phyloP scores from a whole-genome alignment of 2,797 vertebrate genomes.

The Pelochelys cantorii region DNA sequence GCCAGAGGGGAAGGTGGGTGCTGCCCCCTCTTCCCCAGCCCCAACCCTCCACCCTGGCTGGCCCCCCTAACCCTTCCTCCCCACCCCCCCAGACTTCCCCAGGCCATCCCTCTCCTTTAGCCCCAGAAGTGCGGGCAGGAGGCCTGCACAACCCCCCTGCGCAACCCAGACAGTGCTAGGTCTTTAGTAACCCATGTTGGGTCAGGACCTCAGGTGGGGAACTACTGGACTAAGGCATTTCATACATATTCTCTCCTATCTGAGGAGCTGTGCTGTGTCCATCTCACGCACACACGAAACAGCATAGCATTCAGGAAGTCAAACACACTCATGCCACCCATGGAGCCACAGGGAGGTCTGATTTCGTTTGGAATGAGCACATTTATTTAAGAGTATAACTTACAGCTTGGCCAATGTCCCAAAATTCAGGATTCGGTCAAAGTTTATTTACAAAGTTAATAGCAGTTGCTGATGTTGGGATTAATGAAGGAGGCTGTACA shows the following conservation, averaged over 20 bases:
- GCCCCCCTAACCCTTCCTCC: too few relatives aligned
- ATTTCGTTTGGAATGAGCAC: neutral
- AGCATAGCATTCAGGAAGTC: neutral
- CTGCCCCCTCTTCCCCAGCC: too few relatives aligned
- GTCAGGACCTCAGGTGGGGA: neutral
- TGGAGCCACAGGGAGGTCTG: neutral
- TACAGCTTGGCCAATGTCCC: neutral
- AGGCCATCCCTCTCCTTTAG: too few relatives aligned
- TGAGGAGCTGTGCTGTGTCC: too few relatives aligned
- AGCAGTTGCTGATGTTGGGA: neutral
- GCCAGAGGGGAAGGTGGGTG: too few relatives aligned
- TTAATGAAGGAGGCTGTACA: neutral
- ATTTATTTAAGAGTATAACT: constrained; percentile 12
- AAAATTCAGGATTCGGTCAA: neutral
- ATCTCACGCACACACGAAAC: neutral
- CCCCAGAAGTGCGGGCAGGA: too few relatives aligned
- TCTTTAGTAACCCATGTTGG: neutral
- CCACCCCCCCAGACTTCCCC: too few relatives aligned
- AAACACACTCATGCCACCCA: neutral
- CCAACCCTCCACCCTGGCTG: too few relatives aligned
- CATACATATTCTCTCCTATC: neutral
- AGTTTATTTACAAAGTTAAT: neutral
- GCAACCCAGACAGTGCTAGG: too few relatives aligned
- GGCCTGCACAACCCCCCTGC: too few relatives aligned
- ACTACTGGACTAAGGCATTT: neutral